phyloP scores from a whole-genome alignment of 2,113 vertebrate species.

The Addax nasomaculatus region DNA sequence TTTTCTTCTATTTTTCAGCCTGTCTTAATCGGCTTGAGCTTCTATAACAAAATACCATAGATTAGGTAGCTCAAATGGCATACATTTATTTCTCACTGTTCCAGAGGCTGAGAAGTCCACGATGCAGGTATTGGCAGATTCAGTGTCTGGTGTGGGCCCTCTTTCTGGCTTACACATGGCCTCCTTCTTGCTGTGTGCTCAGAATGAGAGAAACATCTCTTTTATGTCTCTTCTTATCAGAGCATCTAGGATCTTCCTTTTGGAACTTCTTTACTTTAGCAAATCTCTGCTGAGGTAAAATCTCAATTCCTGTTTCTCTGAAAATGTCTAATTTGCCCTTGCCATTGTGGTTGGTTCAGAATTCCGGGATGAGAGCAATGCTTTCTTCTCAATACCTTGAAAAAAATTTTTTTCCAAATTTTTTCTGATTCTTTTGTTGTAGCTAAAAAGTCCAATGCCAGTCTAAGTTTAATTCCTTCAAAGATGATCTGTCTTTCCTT shows the following conservation, averaged over 20 bases:
- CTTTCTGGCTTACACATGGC: neutral
- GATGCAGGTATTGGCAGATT: neutral
- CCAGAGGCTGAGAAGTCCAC: neutral
- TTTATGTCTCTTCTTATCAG: neutral
- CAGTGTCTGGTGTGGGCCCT: neutral
- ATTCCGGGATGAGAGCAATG: neutral
- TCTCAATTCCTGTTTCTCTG: neutral
- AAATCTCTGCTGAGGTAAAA: neutral
- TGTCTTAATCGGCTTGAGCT: neutral
- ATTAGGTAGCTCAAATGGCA: neutral
- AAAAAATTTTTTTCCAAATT: neutral
- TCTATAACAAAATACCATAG: neutral
- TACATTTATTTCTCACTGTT: neutral
- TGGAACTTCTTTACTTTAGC: neutral
- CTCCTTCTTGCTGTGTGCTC: neutral
- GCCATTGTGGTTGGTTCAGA: neutral
- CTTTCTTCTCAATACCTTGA: neutral
- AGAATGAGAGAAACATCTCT: neutral
- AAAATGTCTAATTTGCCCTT: neutral
- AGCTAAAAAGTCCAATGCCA: neutral
- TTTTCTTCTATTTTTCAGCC: neutral
- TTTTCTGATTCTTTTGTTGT: neutral
- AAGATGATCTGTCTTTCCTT: neutral
- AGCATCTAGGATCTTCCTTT: neutral
- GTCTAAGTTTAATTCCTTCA: neutral